Percentiles rank a stretch among this genome's conserved stretches.
Conservation (phyloP, 2,797 vertebrate genomes). For the Sebastes iracundus region DNA sequence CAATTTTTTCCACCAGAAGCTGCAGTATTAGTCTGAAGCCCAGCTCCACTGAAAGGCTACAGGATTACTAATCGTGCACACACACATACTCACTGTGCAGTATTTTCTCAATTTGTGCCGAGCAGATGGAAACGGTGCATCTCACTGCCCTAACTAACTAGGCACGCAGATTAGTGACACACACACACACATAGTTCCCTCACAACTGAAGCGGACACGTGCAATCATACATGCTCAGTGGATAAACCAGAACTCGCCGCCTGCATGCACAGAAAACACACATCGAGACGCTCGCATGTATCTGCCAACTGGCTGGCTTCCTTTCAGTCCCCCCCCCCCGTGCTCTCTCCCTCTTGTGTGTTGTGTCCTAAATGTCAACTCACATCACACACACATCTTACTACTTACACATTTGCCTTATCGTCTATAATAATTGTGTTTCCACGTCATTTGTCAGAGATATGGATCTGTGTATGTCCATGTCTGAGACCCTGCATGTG, state of each 20-base stretch:
- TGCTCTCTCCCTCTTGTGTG: neutral
- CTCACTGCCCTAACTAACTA: conserved; percentile 59
- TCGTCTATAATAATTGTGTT: neutral
- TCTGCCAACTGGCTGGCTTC: conserved; percentile 13
- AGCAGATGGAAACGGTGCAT: conserved; percentile 72
- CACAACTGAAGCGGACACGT: conserved; percentile 39
- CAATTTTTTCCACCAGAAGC: conserved; percentile 8
- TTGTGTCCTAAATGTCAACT: conserved; percentile 39
- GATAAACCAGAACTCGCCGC: conserved; percentile 27
- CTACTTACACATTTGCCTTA: neutral
- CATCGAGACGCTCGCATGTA: neutral
- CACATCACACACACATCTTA: conserved; percentile 12
- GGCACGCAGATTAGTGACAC: conserved; percentile 60
- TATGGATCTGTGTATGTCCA: neutral
- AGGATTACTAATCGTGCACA: conserved; percentile 43
- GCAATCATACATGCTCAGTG: conserved; percentile 43
- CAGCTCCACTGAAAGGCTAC: conserved; percentile 35
- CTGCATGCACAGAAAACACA: conserved; percentile 11
- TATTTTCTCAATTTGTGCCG: conserved; percentile 51
- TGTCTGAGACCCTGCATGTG: neutral
- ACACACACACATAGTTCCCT: neutral
- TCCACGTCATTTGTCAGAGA: neutral
- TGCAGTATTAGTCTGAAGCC: conserved; percentile 23
- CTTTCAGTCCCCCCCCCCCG: neutral
- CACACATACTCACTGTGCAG: neutral